phyloP scores from a whole-genome alignment of 2,113 vertebrate species.

The Sprattus sprattus region DNA sequence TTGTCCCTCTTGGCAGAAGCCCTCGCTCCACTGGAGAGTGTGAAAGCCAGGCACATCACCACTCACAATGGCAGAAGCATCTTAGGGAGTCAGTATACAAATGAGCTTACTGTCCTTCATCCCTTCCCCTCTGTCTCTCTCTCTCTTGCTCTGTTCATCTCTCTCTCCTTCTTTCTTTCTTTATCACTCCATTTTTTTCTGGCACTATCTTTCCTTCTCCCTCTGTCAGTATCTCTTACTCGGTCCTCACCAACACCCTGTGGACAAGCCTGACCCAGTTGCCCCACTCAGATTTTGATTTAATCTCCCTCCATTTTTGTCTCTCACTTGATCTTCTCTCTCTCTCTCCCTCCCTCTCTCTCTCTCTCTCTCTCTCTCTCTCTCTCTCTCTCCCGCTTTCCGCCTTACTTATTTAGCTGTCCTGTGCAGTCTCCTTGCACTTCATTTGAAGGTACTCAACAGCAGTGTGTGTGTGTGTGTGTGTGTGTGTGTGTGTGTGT shows the following conservation, averaged over 20 bases:
- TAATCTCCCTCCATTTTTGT: too few relatives aligned
- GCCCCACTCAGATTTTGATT: neutral
- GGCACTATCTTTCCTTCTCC: neutral
- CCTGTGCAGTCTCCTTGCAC: conserved; percentile 6
- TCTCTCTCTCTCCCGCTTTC: neutral
- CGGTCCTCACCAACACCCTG: neutral
- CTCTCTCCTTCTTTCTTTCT: neutral
- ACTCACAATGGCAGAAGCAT: neutral
- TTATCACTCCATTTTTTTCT: neutral
- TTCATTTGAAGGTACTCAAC: neutral
- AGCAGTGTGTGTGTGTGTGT: neutral
- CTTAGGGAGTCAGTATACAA: neutral
- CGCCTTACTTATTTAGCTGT: neutral
- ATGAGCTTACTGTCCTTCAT: conserved; percentile 12
- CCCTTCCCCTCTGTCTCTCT: neutral
- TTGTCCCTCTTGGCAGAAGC: neutral
- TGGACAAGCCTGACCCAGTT: conserved; percentile 8
- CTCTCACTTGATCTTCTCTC: neutral
- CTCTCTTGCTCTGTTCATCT: neutral
- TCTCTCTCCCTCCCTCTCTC: neutral
- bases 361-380: neutral
- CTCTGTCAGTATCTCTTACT: neutral
- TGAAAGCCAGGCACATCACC: neutral
- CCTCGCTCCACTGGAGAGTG: neutral
- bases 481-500: neutral